phyloP scores from a whole-genome alignment of 2,888 invertebrate genomes.

The Odontomyia ornata region DNA sequence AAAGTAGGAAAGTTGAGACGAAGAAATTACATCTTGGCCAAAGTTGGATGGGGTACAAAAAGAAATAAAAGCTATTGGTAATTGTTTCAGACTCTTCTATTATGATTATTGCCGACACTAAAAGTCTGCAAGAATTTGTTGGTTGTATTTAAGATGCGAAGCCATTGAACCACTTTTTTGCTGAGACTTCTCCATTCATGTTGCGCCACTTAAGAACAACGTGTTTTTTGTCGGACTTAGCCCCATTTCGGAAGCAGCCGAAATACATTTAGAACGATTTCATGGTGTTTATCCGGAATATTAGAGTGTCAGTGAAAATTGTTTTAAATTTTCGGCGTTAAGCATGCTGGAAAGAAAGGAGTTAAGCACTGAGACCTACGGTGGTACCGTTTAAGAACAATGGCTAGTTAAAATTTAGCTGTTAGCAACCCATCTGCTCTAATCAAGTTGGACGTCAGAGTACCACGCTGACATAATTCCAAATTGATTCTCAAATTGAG shows the following conservation, averaged over 20 bases:
- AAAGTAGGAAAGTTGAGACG: background rate
- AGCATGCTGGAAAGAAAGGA: background rate
- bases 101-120: slow-evolving; percentile 17
- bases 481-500: too few relatives aligned
- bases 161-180: slow-evolving; percentile 39
- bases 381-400: background rate
- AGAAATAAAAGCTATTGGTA: slow-evolving; percentile 27
- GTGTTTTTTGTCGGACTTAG: slow-evolving; percentile 32
- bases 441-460: too few relatives aligned
- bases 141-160: background rate
- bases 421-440: too few relatives aligned
- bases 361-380: background rate
- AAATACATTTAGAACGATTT: slow-evolving; percentile 36
- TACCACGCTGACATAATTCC: too few relatives aligned
- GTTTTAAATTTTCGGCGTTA: background rate
- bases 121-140: slow-evolving; percentile 15
- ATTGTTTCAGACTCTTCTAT: slow-evolving; percentile 28
- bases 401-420: too few relatives aligned
- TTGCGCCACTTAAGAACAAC: slow-evolving; percentile 28
- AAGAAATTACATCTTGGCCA: slow-evolving; percentile 20
- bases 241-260: slow-evolving; percentile 32
- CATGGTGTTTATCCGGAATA: slow-evolving; percentile 38
- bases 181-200: slow-evolving; percentile 9
- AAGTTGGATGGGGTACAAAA: background rate
- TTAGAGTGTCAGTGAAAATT: slow-evolving; percentile 35